phyloP scores from a whole-genome alignment of 2,797 vertebrate species.

The Sebastolobus alascanus region DNA sequence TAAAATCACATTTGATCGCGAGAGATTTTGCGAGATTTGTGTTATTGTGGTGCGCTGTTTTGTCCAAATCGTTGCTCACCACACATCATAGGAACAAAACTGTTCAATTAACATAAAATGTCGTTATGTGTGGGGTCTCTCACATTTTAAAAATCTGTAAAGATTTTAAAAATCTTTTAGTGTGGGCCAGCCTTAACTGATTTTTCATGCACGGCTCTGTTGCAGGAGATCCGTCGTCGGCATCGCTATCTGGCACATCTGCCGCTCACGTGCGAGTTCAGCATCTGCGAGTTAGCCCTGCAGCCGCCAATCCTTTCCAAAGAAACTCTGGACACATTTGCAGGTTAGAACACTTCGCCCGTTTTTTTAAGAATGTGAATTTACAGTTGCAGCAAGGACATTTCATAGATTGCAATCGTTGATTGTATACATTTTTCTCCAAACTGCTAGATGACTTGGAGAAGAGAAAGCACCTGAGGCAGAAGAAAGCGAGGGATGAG shows the following conservation, averaged over 20 bases:
- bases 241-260: conserved; percentile 96
- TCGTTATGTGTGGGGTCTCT: too few relatives aligned
- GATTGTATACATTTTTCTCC: not conserved
- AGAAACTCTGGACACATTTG: conserved; percentile 94
- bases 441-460: conserved; percentile 91
- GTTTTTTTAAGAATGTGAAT: not conserved
- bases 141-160: too few relatives aligned
- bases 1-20: too few relatives aligned
- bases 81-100: too few relatives aligned
- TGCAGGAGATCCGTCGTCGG: conserved; percentile 94
- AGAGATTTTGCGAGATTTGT: too few relatives aligned
- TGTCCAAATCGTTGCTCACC: too few relatives aligned
- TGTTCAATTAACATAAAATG: too few relatives aligned
- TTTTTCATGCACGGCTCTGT: not conserved
- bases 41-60: too few relatives aligned
- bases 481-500: conserved; percentile 96
- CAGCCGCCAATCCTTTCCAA: conserved; percentile 93
- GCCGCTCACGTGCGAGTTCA: conserved; percentile 98
- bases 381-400: not conserved
- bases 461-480: conserved; percentile 93
- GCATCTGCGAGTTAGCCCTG: conserved; percentile 95
- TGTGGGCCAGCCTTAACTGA: too few relatives aligned
- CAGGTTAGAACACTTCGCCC: conserved; percentile 84
- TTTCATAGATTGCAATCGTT: not conserved
- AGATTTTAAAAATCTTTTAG: too few relatives aligned